Base-by-base conservation (phyloP, 2,888 invertebrate genomes). In the Xylota segnis region DNA sequence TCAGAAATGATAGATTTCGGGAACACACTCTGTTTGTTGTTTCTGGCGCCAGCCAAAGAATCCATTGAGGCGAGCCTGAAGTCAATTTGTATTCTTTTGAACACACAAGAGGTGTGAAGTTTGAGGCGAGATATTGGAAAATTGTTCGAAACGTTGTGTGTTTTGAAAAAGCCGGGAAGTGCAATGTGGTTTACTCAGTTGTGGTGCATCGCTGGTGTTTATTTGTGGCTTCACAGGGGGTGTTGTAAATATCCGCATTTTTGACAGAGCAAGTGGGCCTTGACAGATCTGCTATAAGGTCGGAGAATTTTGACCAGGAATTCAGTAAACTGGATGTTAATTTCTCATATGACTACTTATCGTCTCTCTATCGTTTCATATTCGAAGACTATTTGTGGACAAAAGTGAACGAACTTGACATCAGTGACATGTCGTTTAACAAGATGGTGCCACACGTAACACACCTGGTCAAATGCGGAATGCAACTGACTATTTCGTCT, bases 1-100 rank as follows among this genome's bases (percentile, higher is more conserved):
- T 74, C 52, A 61, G 43, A 40, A 52, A 63, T 18, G 40, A 59
- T 71, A 37, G 9, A 32, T 37, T 34, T 71, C 27, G 52, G 32
- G 18, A 50, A 40, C 54, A 34, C 32, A 16, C 37, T 23, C n/a
- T 5, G 32, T 18, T 59, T 59, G 58, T 45, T 54, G 6, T 32
- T 18, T 4, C 40, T 65, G 63, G 63, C 74, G 63, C 63, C 61
- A 56, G n/a, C 29, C 54, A 58, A 4, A 23, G 23, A 23, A 23
- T 10, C 7, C 32, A 18, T n/a, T 47, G 50, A 10, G 7, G 50
- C 10, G 58, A 23, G n/a, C n/a, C n/a, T n/a, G n/a, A 40, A 59
- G 12, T 40, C 12, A 59, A 40, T 40, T 59, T 40, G 37, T 37
- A 40, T 59, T 37, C 23, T 5, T 59, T 59, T 7, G 59, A 43